Conservation (phyloP, 2,113 vertebrate species). For the Toxostoma redivivum region DNA sequence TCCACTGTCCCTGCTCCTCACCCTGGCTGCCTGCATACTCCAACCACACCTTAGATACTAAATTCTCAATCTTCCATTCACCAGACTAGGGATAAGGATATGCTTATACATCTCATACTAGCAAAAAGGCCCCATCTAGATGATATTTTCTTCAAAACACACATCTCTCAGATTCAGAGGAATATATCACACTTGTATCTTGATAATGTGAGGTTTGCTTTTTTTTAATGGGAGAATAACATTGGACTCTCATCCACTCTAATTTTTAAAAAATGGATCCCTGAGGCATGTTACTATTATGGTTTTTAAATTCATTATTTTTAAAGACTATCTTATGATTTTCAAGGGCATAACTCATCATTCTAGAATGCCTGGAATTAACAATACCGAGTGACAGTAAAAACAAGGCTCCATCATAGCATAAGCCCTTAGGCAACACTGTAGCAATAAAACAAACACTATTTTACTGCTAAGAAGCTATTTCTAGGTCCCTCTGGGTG, state of each 20-base stretch:
- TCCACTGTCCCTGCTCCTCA: background rate
- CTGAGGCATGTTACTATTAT: background rate
- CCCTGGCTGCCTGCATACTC: background rate
- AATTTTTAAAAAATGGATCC: background rate
- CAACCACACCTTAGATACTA: background rate
- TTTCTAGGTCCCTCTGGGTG: conserved; percentile 9
- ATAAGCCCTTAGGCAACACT: background rate
- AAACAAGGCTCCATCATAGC: background rate
- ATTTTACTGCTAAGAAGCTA: background rate
- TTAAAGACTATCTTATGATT: background rate
- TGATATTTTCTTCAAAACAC: background rate
- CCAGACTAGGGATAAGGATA: background rate
- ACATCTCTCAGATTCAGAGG: background rate
- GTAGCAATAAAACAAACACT: conserved; percentile 6
- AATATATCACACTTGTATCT: background rate
- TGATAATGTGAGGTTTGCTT: background rate
- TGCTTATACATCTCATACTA: background rate
- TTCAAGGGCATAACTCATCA: conserved; percentile 10
- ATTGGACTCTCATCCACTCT: background rate
- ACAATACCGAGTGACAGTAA: background rate
- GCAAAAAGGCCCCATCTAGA: background rate
- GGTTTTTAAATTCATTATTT: background rate
- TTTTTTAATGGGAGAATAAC: background rate
- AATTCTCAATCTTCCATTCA: background rate
- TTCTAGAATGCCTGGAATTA: background rate